Evolutionary conservation across 2,113 vertebrate genomes (phyloP), one percentile per base, ranked within the genome.

Genomic region (Barnardius zonarius): DNA sequence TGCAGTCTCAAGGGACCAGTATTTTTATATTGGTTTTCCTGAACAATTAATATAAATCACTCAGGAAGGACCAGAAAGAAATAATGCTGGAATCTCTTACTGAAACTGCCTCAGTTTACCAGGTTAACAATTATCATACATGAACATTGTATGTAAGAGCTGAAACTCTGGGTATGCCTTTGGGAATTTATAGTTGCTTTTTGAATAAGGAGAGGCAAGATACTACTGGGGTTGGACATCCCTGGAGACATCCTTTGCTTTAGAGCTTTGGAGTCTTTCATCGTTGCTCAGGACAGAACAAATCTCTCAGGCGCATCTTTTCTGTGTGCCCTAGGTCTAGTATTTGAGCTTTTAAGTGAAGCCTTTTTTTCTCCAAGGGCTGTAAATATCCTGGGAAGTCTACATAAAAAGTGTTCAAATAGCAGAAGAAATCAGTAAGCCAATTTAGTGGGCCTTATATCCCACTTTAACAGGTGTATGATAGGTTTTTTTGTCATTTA

Each of bases 41-140:
- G 55, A 95, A 89, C 78, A 95, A 97, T 96, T 92, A 86, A 54
- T 81, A 92, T 66, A 95, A 90, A 95, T 95, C 48, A 59, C 48
- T 93, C 55, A 62, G 61, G 70, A 92, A 89, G 41, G 37, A 44
- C 27, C 39, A 73, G 41, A 52, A 62, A 84, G 49, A 73, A 72
- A 48, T 9, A 95, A 46, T 27, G 6, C 24, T 43, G 10, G 20
- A 31, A n/a, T 41, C 30, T 78, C 18, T 1, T 27, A 0, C 17
- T 48, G 83, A 89, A 93, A 93, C 33, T 30, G 48, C 30, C 49
- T 61, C 46, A 7, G 74, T 72, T 43, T 41, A 63, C 24, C 81
- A 66, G 41, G 86, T 84, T 84, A 43, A 61, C 46, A 69, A 35
- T 31, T 35, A 17, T 37, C 30, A 49, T 7, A 46, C 16, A 5